These are phyloP conservation scores for Eupsilia transversa DNA, from an alignment of 2,888 invertebrate species.

Conservation along the genomic window DNA sequence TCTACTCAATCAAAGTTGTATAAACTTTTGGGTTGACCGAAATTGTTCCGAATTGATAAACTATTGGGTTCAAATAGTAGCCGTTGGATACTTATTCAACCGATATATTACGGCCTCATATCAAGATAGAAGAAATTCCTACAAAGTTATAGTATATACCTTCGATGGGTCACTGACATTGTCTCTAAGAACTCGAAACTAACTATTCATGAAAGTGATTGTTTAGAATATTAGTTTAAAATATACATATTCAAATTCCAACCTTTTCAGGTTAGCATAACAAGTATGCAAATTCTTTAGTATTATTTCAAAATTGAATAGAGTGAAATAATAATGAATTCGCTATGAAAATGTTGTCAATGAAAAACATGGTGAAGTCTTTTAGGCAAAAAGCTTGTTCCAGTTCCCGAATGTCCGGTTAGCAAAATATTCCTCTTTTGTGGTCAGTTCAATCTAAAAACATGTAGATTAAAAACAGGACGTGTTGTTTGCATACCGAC, in stretches of 20 bases:
- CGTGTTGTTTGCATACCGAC: not conserved
- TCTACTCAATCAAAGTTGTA: constrained; percentile 70
- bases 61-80: constrained; percentile 56
- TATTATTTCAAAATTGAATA: constrained; percentile 11
- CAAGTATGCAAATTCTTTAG: constrained; percentile 5
- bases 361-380: not conserved
- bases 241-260: constrained; percentile 7
- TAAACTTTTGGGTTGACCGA: constrained; percentile 74
- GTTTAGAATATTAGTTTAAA: not conserved
- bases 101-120: constrained; percentile 16
- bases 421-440: constrained; percentile 4
- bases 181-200: not conserved
- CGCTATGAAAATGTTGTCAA: not conserved
- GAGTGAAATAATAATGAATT: constrained; percentile 7
- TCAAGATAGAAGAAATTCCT: constrained; percentile 25
- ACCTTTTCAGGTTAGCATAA: constrained; percentile 17
- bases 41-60: constrained; percentile 64
- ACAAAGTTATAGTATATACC: not conserved
- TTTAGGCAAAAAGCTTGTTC: not conserved
- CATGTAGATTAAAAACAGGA: constrained; percentile 6
- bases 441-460: constrained; percentile 8
- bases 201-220: constrained; percentile 1
- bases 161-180: not conserved
- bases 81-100: constrained; percentile 34
- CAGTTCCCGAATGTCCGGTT: not conserved